Evolutionary conservation across 2,113 vertebrate genomes (phyloP).

Genomic region (Passerina amoena): DNA sequence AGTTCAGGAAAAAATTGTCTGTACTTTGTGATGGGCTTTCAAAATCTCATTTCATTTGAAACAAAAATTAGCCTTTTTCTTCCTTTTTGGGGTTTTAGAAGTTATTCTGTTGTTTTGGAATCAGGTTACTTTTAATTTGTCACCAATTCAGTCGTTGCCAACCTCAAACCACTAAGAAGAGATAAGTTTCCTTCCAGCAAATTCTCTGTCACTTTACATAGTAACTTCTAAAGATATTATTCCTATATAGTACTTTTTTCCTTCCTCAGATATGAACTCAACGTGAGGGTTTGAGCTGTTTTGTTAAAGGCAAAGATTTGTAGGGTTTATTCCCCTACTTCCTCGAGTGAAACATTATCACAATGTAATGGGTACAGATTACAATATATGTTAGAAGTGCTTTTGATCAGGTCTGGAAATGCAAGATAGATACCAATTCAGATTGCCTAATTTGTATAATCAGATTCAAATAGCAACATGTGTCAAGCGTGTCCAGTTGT

Average conservation of each 20-base stretch:
- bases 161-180: not conserved
- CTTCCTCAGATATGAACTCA: not conserved
- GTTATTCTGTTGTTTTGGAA: not conserved
- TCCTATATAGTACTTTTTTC: not conserved
- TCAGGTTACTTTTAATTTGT: not conserved
- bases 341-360: not conserved
- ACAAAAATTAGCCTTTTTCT: not conserved
- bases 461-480: not conserved
- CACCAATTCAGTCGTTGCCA: not conserved
- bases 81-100: not conserved
- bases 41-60: conserved; percentile 5
- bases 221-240: not conserved
- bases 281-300: not conserved
- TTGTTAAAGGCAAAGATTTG: not conserved
- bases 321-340: not conserved
- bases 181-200: not conserved
- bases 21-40: not conserved
- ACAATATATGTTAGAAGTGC: not conserved
- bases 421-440: not conserved
- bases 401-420: not conserved
- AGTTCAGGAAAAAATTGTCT: not conserved
- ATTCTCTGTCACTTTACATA: not conserved
- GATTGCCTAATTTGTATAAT: not conserved
- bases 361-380: not conserved
- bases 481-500: not conserved